These are phyloP conservation scores for Spilogale gracilis DNA, from an alignment of 2,113 vertebrate genomes.

Conservation along the genomic window DNA sequence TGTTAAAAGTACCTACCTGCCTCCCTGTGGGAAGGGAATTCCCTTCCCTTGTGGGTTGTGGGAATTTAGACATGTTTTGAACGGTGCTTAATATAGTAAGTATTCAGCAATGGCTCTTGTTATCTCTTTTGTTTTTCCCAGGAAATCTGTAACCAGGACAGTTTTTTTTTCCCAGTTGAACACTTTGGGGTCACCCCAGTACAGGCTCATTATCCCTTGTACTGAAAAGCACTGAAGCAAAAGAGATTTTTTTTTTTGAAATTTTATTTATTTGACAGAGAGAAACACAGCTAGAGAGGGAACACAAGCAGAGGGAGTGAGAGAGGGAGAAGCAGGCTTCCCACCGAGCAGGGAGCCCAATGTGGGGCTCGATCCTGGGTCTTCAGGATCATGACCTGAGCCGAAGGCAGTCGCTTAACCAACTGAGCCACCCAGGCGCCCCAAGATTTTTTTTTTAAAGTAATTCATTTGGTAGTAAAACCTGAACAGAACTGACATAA, in stretches of 20 bases:
- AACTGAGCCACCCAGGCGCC: no score
- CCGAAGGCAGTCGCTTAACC: no score
- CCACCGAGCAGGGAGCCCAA: no score
- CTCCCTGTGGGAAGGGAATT: not conserved
- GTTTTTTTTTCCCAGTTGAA: not conserved
- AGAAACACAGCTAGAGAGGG: no score
- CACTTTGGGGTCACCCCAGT: not conserved
- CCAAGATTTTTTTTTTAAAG: not conserved
- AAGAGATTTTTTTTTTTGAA: not conserved
- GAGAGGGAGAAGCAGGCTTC: no score
- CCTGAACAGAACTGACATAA: not conserved
- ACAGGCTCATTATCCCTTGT: not conserved
- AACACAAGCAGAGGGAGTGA: no score
- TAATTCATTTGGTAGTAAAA: conserved; percentile 19
- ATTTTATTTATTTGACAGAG: no score
- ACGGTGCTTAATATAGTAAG: not conserved
- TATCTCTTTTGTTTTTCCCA: not conserved
- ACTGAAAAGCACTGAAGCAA: not conserved
- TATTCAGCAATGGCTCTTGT: not conserved
- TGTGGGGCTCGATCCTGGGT: no score
- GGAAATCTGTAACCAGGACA: not conserved
- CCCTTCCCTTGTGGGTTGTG: not conserved
- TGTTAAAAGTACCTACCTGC: not conserved
- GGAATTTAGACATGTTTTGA: not conserved
- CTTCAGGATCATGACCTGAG: no score